Evolutionary conservation across 2,113 vertebrate species (phyloP).

Genomic region (Talpa occidentalis): DNA sequence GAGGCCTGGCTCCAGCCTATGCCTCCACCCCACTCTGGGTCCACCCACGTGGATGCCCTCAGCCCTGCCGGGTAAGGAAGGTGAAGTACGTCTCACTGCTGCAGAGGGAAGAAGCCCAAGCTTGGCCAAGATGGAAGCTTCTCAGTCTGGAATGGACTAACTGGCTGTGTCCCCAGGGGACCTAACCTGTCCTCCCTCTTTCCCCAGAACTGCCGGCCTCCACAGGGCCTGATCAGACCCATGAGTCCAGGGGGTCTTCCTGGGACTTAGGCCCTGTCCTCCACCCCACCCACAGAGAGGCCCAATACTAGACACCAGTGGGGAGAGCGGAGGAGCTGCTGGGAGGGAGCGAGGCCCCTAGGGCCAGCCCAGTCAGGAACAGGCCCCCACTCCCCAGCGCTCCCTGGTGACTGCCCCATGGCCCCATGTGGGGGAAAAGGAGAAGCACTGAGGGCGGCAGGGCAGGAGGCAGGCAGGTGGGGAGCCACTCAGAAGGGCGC

Average conservation of each 20-base stretch:
- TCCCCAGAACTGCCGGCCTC: background rate
- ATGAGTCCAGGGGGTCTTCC: fast-evolving
- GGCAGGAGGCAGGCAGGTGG: background rate
- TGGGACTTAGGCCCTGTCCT: background rate
- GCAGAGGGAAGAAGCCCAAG: background rate
- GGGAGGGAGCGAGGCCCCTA: background rate
- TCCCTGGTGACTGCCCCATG: background rate
- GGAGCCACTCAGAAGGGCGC: slow-evolving; percentile 48
- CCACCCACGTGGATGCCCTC: background rate
- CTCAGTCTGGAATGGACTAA: background rate
- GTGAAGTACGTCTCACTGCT: background rate
- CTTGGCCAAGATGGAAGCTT: background rate
- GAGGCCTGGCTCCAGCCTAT: background rate
- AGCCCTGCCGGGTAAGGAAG: background rate
- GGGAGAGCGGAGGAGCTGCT: background rate
- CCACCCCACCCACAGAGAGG: background rate
- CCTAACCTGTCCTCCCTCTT: background rate
- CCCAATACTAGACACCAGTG: background rate
- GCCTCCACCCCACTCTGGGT: background rate
- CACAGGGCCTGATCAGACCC: background rate
- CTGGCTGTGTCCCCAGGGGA: background rate
- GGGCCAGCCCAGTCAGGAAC: background rate
- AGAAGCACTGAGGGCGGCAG: background rate
- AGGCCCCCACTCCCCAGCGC: background rate
- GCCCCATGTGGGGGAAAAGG: background rate